Base-by-base conservation (phyloP, 1,140 invertebrate genomes). In the Pectinophora gossypiella region DNA sequence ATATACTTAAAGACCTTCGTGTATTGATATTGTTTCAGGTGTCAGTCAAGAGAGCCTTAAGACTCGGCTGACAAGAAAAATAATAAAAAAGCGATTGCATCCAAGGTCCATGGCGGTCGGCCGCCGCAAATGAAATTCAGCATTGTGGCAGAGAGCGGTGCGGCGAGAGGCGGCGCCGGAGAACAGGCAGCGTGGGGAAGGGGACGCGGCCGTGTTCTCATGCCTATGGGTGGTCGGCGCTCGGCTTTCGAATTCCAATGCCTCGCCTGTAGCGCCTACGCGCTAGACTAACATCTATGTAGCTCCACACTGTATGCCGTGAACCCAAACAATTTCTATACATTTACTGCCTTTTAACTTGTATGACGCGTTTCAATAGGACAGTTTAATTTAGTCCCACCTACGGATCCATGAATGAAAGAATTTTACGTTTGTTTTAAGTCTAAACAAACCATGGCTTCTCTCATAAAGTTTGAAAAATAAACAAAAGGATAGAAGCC, bases 221-320 rank as follows among this genome's bases (percentile, higher is more conserved):
- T 81, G 81, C 77, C 78, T 83, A 76, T 85, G 81, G 83, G 83
- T 85, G 83, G 83, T 84, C 83, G 72, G 66, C 78, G 79, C 72
- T 81, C 76, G 74, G 83, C 83, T 85, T 83, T 85, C 79, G 68
- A 85, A 87, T 87, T 87, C 83, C 81, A 79, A 76, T 78, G 76
- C 71, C 67, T 76, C 68, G 77, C 73, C 76, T 76, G 70, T 74
- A 81, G 76, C 78, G 81, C 83, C 81, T 86, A 86, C 81, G 83
- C 81, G 79, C 71, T 68, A 70, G 63, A 61, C 61, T 68, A 51
- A 54, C 56, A 60, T 65, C 61, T 61, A 56, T 57, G 27, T 59
- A 55, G 42, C 42, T 40, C 18, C n/a, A n/a, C n/a, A 20, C 49
- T 51, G 51, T 54, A 54, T 15, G 13, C 12, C 21, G 40, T 43